Percentiles rank a stretch among this genome's conserved stretches.
These are phyloP conservation scores for Aleiodes testaceus DNA, from an alignment of 2,888 invertebrate species.

Conservation along the genomic window DNA sequence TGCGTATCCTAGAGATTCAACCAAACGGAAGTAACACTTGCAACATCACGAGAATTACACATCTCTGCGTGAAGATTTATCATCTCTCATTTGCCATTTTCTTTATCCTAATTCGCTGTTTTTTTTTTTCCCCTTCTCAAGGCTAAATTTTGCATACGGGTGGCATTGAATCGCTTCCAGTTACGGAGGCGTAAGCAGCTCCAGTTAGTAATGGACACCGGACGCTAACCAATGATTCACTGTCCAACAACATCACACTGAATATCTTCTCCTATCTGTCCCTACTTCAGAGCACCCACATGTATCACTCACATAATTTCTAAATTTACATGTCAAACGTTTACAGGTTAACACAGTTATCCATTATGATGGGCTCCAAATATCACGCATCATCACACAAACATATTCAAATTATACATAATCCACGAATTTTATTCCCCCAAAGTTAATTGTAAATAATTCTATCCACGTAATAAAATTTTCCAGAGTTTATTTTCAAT, in stretches of 20 bases:
- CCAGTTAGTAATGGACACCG: slow-evolving; percentile 31
- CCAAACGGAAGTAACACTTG: slow-evolving; percentile 42
- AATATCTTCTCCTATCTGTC: slow-evolving; percentile 25
- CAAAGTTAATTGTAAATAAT: background rate
- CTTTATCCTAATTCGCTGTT: background rate
- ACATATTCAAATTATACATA: background rate
- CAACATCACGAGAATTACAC: slow-evolving; percentile 14
- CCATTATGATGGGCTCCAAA: slow-evolving; percentile 2
- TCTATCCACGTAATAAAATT: slow-evolving; percentile 16
- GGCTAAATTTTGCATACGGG: slow-evolving; percentile 17
- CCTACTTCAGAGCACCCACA: slow-evolving; percentile 10
- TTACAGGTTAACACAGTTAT: slow-evolving; percentile 26
- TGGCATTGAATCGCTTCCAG: slow-evolving; percentile 56
- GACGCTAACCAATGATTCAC: slow-evolving; percentile 43
- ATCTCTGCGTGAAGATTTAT: too few relatives aligned
- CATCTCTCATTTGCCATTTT: background rate
- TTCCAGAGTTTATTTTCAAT: slow-evolving; percentile 26
- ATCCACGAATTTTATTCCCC: too few relatives aligned
- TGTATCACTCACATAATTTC: slow-evolving; percentile 24
- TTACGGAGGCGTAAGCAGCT: slow-evolving; percentile 44
- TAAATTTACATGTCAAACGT: slow-evolving; percentile 33
- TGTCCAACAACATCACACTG: slow-evolving; percentile 33
- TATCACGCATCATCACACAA: slow-evolving; percentile 17
- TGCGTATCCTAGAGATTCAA: slow-evolving; percentile 5
- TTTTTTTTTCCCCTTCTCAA: background rate